A percentile compares a stretch with the other conserved stretches of the same genome.
Evolutionary conservation across 2,888 invertebrate species (phyloP).

Genomic region (Meloe dianella): DNA sequence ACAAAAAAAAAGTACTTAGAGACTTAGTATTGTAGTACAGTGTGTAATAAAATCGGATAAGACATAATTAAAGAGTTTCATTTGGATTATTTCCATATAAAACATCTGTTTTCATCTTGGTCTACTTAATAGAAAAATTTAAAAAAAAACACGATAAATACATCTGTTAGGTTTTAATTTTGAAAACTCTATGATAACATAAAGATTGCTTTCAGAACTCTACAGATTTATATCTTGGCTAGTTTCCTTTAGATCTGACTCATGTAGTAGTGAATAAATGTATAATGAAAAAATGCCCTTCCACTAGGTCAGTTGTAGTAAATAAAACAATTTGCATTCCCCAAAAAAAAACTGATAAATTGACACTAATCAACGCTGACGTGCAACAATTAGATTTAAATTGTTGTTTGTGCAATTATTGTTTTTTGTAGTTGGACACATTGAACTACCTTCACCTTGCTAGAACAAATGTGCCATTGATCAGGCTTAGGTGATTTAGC

Average conservation of each 20-base stretch:
- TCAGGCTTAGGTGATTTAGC: not conserved
- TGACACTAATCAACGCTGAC: not conserved
- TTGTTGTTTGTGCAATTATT: too few species aligned
- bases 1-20: constrained; percentile 39
- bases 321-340: not conserved
- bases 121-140: too few species aligned
- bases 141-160: not conserved
- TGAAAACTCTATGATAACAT: not conserved
- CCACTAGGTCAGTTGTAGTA: not conserved
- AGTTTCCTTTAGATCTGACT: not conserved
- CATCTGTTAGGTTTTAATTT: not conserved
- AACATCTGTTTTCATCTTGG: not conserved
- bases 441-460: not conserved
- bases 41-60: constrained; percentile 50
- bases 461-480: not conserved
- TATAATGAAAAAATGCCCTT: not conserved
- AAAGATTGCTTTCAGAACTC: not conserved
- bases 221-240: not conserved
- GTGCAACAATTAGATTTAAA: not conserved
- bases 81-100: not conserved
- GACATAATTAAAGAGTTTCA: constrained; percentile 14
- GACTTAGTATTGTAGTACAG: constrained; percentile 50
- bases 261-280: not conserved
- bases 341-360: too few species aligned
- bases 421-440: not conserved